Conservation (phyloP, 2,888 invertebrate species). For the Aelia acuminata region DNA sequence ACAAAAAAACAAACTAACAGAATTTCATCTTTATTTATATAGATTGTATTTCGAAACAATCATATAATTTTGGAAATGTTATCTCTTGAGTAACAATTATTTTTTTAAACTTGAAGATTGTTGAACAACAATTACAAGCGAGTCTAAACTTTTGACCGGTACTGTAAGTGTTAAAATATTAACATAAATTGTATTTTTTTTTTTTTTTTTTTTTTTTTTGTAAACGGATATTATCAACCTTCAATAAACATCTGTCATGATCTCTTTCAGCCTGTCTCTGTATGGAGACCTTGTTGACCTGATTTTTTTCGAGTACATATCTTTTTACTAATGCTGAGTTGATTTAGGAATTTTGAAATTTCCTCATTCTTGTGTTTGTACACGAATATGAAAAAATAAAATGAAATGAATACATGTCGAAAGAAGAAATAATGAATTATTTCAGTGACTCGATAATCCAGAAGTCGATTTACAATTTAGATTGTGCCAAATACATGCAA, state of each 20-base stretch:
- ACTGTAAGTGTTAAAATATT: too few species aligned
- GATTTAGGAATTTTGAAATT: background rate
- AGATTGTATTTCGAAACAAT: too few species aligned
- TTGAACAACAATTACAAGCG: too few species aligned
- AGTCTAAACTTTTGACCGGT: too few species aligned
- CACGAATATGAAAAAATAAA: background rate
- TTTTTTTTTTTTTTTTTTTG: too few species aligned
- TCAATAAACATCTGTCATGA: background rate
- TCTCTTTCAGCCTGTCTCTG: background rate
- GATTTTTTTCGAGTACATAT: background rate
- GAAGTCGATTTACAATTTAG: background rate
- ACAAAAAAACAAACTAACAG: too few species aligned
- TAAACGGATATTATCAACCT: too few species aligned
- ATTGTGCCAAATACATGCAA: background rate
- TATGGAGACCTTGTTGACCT: background rate
- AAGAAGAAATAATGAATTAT: constrained; percentile 11
- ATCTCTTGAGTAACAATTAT: too few species aligned
- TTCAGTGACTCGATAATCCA: background rate
- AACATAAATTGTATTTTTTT: too few species aligned
- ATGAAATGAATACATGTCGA: background rate
- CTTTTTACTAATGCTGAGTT: background rate
- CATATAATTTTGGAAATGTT: too few species aligned
- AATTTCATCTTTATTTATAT: too few species aligned
- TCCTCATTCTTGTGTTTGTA: background rate
- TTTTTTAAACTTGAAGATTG: too few species aligned